phyloP scores from a whole-genome alignment of 2,888 invertebrate genomes.

The Formica aserva region DNA sequence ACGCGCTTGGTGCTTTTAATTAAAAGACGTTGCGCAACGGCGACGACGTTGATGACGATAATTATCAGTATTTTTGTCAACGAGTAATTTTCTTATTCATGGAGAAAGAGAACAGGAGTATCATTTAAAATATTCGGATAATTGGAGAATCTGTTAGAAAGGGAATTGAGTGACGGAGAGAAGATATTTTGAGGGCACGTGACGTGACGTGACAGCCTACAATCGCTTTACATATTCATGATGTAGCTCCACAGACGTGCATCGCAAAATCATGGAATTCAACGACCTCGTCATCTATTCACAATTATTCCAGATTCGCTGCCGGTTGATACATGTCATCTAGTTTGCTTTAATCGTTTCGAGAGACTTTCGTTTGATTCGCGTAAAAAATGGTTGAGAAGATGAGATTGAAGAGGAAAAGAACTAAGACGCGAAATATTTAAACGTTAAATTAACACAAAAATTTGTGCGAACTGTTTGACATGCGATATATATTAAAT shows the following conservation, averaged over 20 bases:
- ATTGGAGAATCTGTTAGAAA: constrained; percentile 56
- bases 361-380: constrained; percentile 14
- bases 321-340: constrained; percentile 54
- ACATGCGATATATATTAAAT: too few species aligned
- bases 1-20: constrained; percentile 61
- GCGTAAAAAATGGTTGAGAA: constrained; percentile 8
- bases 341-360: constrained; percentile 23
- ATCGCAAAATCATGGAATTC: constrained; percentile 72
- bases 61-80: constrained; percentile 69
- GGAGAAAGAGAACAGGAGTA: constrained; percentile 24
- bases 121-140: constrained; percentile 66
- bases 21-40: constrained; percentile 41
- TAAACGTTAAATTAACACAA: neutral
- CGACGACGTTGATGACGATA: constrained; percentile 29
- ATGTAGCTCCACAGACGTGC: constrained; percentile 72
- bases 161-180: neutral
- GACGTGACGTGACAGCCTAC: constrained; percentile 72
- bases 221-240: constrained; percentile 80
- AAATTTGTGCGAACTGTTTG: too few species aligned
- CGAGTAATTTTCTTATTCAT: constrained; percentile 72
- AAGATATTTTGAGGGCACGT: constrained; percentile 43
- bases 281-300: constrained; percentile 67
- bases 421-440: constrained; percentile 5
- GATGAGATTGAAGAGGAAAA: neutral
- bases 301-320: constrained; percentile 60